Percentiles rank a stretch among this genome's conserved stretches.
Conservation (phyloP, 2,888 invertebrate species). For the Cantharis rufa region DNA sequence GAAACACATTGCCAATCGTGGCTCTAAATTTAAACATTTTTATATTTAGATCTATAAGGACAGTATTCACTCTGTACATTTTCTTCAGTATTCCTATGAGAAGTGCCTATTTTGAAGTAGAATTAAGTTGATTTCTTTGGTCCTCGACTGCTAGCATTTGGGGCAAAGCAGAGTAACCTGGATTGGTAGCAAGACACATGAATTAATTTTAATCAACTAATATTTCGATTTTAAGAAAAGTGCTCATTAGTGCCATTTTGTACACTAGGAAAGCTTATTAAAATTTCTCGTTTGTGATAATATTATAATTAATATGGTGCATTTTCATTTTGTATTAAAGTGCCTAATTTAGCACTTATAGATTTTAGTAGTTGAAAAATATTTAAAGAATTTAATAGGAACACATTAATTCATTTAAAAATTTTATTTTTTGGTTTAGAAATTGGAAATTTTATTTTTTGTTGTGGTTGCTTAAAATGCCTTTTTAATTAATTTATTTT, state of each 20-base stretch:
- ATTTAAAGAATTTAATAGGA: not conserved
- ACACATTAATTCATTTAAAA: not conserved
- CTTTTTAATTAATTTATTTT: conserved; percentile 11
- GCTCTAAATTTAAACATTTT: too few relatives aligned
- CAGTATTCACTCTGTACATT: not conserved
- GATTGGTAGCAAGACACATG: not conserved
- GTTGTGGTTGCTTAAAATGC: not conserved
- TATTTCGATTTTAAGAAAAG: not conserved
- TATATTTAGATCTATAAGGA: not conserved
- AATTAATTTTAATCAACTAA: not conserved
- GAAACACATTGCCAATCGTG: too few relatives aligned
- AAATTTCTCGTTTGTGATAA: not conserved
- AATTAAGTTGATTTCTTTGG: not conserved
- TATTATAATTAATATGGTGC: not conserved
- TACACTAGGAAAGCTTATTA: not conserved
- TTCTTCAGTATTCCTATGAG: not conserved
- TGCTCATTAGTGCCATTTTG: not conserved
- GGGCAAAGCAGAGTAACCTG: not conserved
- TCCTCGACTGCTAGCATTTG: not conserved
- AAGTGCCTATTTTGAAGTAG: not conserved
- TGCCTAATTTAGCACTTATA: not conserved
- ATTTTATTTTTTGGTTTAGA: not conserved
- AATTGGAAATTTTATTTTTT: not conserved
- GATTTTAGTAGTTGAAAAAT: not conserved
- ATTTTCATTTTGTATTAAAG: not conserved